These are phyloP conservation scores for Onychomys torridus DNA, from an alignment of 2,797 vertebrate genomes.

Conservation along the genomic window DNA sequence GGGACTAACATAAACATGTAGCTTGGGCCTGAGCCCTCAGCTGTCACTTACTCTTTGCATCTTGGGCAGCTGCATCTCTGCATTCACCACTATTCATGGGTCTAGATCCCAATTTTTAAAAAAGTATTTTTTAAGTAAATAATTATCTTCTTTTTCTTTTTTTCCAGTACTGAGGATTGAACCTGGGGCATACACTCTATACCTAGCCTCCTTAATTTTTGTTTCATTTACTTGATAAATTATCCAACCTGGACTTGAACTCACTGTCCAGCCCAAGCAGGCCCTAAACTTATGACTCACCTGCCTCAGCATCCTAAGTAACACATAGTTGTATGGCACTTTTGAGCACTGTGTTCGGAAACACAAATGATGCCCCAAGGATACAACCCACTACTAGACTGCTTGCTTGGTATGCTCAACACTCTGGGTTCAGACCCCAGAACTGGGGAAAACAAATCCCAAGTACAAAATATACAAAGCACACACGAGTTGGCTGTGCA, in stretches of 20 bases:
- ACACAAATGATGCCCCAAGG: background rate
- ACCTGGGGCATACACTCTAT: background rate
- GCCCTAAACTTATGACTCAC: background rate
- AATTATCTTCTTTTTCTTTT: background rate
- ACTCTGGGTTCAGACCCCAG: background rate
- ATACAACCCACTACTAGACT: too few species aligned
- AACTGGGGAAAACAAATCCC: too few species aligned
- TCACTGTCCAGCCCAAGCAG: background rate
- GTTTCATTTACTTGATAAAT: background rate
- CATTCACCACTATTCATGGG: background rate
- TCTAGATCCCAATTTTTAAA: background rate
- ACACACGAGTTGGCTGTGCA: fast-evolving
- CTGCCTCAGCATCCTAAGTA: background rate
- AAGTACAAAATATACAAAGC: background rate
- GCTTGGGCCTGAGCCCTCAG: background rate
- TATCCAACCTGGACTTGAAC: background rate
- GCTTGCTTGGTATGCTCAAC: too few species aligned
- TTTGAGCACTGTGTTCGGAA: background rate
- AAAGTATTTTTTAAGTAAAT: background rate
- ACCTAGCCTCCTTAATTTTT: background rate
- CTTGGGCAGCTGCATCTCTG: background rate
- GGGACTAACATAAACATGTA: background rate
- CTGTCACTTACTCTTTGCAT: background rate
- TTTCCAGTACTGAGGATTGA: background rate
- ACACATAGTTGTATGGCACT: background rate